Evolutionary conservation across 92 coral and sea anemone species (phyloP), one percentile per base, ranked within the genome.

Genomic region (Hydrozoanthus gracilis): DNA sequence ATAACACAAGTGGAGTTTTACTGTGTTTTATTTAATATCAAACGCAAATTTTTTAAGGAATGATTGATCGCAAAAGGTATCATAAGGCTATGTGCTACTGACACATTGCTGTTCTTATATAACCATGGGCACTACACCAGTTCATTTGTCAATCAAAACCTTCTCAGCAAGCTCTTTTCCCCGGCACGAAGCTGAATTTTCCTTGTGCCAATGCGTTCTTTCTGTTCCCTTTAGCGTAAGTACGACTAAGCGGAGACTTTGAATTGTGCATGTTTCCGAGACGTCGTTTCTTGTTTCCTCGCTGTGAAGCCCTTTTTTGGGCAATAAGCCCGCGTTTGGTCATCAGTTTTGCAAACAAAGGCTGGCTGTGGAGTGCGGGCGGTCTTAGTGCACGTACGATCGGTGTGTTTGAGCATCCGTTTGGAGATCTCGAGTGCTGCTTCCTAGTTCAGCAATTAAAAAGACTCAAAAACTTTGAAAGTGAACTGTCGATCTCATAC

Each of bases 301-400:
- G 60, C 46, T 46, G 73, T 11, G 64, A 18, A 64, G 85, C 72
- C 54, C 47, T 17, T 35, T 65, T 65, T 65, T 80, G 85, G 50
- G 85, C 85, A 18, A 74, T 62, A 60, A 80, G 73, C 73, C 60
- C 74, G 85, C 85, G 85, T 46, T 80, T 80, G 85, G 85, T 49
- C 85, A 80, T 80, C 73, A 46, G 72, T 27, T 16, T 80, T 13
- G 14, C 27, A 50, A 80, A 67, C 73, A 51, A 17, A 16, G 85
- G 75, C 1, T 39, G 73, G 48, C 47, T 67, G 48, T 64, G 60
- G 49, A 62, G 35, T 46, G 52, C 70, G 4, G 85, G 85, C 9
- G 74, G 13, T 49, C 85, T 17, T 20, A 80, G 45, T 3, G 49
- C 61, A 15, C 60, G 61, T n/a, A 80, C 73, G 35, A 80, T 47